Conservation (phyloP, 2,113 vertebrate genomes). For the Struthio camelus region DNA sequence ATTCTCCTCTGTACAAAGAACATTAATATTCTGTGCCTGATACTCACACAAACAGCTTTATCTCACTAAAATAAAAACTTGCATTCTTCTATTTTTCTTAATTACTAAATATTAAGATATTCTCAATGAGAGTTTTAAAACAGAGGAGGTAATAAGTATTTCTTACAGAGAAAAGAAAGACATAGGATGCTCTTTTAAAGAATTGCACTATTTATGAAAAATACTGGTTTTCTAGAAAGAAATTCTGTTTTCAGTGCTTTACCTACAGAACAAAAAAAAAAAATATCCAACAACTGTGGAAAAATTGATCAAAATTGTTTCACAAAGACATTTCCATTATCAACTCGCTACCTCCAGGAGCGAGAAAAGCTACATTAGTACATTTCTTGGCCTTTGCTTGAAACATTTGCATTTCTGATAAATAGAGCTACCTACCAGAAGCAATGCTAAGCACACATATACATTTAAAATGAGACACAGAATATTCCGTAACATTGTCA, state of each 20-base stretch:
- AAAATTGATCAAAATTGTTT: neutral
- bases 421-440: neutral
- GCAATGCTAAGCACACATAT: neutral
- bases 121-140: neutral
- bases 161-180: neutral
- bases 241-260: neutral
- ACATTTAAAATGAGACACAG: neutral
- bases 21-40: neutral
- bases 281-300: neutral
- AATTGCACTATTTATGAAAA: neutral
- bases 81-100: neutral
- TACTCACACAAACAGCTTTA: conserved; percentile 3
- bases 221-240: neutral
- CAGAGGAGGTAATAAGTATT: neutral
- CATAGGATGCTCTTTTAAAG: neutral
- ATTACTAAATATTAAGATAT: neutral
- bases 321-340: neutral
- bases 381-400: neutral
- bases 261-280: neutral
- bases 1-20: neutral
- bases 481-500: neutral
- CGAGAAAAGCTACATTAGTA: neutral
- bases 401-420: neutral
- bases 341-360: neutral
- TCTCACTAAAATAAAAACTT: neutral